Conservation (phyloP, 2,797 vertebrate genomes). For the Halcyon leucocephala region DNA sequence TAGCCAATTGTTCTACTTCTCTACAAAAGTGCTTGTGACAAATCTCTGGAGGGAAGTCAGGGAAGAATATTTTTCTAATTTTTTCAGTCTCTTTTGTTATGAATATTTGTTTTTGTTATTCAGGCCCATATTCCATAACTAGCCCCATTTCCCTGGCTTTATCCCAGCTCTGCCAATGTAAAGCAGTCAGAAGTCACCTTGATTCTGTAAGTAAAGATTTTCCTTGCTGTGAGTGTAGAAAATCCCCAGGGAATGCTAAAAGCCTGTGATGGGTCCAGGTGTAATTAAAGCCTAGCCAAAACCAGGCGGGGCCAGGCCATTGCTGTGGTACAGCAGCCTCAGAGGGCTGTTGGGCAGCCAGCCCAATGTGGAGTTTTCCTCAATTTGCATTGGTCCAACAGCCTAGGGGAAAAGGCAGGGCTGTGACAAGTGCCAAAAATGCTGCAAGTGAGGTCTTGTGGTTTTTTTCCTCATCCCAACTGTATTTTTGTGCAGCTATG, state of each 20-base stretch:
- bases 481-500: rapidly evolving
- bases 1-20: background rate
- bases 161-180: background rate
- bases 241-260: background rate
- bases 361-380: background rate
- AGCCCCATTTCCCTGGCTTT: background rate
- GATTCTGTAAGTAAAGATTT: background rate
- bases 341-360: background rate
- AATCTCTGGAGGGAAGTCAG: background rate
- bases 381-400: background rate
- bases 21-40: background rate
- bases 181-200: background rate
- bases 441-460: background rate
- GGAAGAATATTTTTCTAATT: background rate
- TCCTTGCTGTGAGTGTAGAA: background rate
- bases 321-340: background rate
- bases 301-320: background rate
- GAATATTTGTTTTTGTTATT: background rate
- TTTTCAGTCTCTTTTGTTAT: background rate
- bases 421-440: background rate
- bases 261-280: background rate
- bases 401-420: background rate
- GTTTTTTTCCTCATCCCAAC: background rate
- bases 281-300: background rate
- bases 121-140: rapidly evolving